Conservation (phyloP, 2,888 invertebrate species). For the Drosophila imparisetae region DNA sequence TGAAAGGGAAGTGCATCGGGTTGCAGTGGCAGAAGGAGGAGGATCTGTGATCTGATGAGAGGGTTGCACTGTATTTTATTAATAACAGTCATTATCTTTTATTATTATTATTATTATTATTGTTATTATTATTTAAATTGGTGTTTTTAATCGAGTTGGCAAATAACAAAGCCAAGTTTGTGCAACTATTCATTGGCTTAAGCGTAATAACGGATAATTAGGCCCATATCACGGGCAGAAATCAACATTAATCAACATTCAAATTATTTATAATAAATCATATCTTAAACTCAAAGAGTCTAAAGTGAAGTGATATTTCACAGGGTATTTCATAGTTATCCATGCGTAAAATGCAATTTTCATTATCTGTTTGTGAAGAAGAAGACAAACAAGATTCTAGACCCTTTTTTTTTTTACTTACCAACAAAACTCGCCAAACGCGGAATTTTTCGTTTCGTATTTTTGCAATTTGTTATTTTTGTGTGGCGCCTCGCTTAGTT, state of each 20-base stretch:
- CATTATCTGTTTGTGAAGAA: neutral
- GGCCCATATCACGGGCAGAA: neutral
- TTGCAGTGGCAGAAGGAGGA: neutral
- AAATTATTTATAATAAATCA: too few species aligned
- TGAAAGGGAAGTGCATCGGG: too few species aligned
- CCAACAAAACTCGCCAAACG: constrained; percentile 17
- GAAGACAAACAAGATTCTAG: constrained; percentile 24
- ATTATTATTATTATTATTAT: too few species aligned
- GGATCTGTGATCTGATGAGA: neutral
- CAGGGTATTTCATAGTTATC: constrained; percentile 17
- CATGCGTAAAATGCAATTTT: neutral
- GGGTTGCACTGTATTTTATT: neutral
- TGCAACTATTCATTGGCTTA: neutral
- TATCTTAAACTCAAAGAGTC: neutral
- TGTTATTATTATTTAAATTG: too few species aligned
- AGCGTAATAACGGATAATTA: rapidly evolving
- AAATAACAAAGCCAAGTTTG: neutral
- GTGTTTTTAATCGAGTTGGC: neutral
- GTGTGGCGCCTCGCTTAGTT: constrained; percentile 11
- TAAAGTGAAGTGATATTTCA: neutral
- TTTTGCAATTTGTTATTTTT: constrained; percentile 37
- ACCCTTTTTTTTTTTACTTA: neutral
- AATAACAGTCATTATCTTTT: too few species aligned
- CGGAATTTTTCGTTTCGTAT: constrained; percentile 35
- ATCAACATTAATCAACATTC: too few species aligned